phyloP scores from a whole-genome alignment of 2,113 vertebrate genomes.

The Megalops atlanticus region DNA sequence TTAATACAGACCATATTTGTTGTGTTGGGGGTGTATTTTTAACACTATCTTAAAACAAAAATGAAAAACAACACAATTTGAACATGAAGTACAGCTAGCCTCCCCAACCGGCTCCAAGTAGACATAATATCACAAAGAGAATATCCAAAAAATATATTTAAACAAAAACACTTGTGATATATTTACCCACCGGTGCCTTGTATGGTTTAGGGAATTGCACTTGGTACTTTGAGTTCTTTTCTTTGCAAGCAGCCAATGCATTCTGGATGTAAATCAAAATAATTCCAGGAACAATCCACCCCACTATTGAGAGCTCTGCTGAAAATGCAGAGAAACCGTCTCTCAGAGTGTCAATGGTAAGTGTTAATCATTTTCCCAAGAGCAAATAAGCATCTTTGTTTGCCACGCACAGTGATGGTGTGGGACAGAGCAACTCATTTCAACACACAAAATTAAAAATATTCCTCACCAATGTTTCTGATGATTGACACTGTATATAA shows the following conservation, averaged over 20 bases:
- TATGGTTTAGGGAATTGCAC: constrained; percentile 8
- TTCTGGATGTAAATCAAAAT: constrained; percentile 25
- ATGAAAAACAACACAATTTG: background rate
- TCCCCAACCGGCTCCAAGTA: background rate
- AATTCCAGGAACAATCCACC: background rate
- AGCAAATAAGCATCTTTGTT: background rate
- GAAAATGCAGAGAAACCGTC: background rate
- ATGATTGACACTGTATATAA: background rate
- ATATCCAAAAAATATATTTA: background rate
- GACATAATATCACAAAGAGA: background rate
- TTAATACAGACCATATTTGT: background rate
- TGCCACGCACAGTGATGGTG: background rate
- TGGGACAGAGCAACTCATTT: background rate
- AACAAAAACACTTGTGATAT: background rate
- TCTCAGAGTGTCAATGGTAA: background rate
- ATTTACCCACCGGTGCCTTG: constrained; percentile 3
- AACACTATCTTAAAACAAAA: background rate
- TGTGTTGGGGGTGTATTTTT: background rate
- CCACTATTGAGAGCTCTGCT: background rate
- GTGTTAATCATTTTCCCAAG: background rate
- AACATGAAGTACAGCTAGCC: background rate
- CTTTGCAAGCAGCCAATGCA: constrained; percentile 1
- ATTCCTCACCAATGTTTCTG: background rate
- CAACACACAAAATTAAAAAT: background rate
- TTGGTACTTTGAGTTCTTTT: no score